phyloP scores from a whole-genome alignment of 1,140 invertebrate genomes.

The Helicorthomorpha holstii region DNA sequence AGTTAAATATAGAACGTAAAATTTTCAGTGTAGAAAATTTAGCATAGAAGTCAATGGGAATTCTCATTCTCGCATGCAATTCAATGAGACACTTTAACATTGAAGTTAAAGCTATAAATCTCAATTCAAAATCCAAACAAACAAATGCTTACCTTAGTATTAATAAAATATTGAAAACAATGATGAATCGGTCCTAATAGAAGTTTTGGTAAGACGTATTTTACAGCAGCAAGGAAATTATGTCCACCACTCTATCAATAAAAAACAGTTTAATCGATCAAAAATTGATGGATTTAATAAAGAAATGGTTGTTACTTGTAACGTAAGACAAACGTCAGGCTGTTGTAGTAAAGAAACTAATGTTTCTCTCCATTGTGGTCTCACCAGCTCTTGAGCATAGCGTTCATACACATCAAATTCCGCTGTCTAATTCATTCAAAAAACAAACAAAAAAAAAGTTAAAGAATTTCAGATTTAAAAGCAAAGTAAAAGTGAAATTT shows the following conservation, averaged over 20 bases:
- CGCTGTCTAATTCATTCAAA: conserved; percentile 26
- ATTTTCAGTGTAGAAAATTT: too few relatives aligned
- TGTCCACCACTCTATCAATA: conserved; percentile 65
- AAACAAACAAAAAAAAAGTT: too few relatives aligned
- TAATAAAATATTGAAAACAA: conserved; percentile 90
- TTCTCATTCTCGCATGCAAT: too few relatives aligned
- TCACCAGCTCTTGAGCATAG: conserved; percentile 74
- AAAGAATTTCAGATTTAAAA: too few relatives aligned
- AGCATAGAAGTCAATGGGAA: too few relatives aligned
- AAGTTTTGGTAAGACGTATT: conserved; percentile 93
- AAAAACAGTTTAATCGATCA: too few relatives aligned
- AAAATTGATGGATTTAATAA: too few relatives aligned
- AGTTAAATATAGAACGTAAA: too few relatives aligned
- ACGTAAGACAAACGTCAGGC: conserved; percentile 44
- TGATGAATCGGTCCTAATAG: conserved; percentile 87
- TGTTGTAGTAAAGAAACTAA: conserved; percentile 47
- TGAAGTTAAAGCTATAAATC: neutral
- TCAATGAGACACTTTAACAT: neutral
- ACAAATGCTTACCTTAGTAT: conserved; percentile 49
- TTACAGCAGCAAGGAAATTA: conserved; percentile 83
- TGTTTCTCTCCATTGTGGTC: conserved; percentile 53
- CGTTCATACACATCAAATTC: conserved; percentile 48
- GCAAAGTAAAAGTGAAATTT: too few relatives aligned
- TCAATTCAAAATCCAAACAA: neutral
- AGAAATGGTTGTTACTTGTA: conserved; percentile 26